phyloP scores from a whole-genome alignment of 2,797 vertebrate genomes.

The Rhinella marina region DNA sequence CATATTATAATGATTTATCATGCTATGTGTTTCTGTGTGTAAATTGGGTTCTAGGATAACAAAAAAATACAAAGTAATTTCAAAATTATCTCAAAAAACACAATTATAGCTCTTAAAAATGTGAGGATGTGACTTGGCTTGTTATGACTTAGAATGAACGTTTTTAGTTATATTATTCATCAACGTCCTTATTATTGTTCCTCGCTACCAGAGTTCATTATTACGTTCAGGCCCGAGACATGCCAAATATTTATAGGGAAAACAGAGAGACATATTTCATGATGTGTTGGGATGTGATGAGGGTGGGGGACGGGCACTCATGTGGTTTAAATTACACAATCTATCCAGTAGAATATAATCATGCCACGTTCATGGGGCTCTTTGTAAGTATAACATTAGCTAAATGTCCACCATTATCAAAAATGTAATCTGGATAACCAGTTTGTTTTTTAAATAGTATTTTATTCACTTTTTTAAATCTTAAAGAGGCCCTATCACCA shows the following conservation, averaged over 20 bases:
- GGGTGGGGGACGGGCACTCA: constrained; percentile 2
- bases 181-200: constrained; percentile 18
- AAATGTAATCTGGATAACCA: background rate
- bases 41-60: background rate
- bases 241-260: constrained; percentile 44
- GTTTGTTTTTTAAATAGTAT: background rate
- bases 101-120: background rate
- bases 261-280: constrained; percentile 31
- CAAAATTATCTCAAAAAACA: constrained; percentile 10
- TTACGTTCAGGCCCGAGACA: constrained; percentile 8
- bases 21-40: too few relatives aligned
- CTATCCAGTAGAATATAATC: constrained; percentile 4
- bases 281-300: constrained; percentile 22
- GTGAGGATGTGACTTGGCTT: constrained; percentile 2
- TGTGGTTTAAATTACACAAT: constrained; percentile 44
- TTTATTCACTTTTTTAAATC: too few relatives aligned
- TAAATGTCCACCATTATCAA: background rate
- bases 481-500: too few relatives aligned
- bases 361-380: background rate
- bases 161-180: constrained; percentile 16
- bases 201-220: constrained; percentile 15
- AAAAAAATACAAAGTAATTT: background rate
- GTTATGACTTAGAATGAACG: background rate
- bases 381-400: background rate
- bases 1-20: too few relatives aligned